These are phyloP conservation scores for Percina caprodes DNA, from an alignment of 2,113 vertebrate genomes.

Conservation along the genomic window DNA sequence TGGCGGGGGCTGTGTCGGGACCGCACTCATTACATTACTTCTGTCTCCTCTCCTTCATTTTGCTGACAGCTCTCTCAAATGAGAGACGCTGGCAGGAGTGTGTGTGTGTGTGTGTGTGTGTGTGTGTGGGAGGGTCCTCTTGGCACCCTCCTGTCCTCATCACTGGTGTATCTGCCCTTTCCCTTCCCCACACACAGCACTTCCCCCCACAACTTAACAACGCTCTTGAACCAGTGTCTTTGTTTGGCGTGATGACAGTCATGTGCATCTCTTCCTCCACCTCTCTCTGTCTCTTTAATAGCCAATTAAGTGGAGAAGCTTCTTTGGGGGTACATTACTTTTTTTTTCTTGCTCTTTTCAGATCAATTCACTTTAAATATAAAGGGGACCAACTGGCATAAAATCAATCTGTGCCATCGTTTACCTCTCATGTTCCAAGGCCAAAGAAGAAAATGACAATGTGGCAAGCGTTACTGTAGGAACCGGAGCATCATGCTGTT, in stretches of 20 bases:
- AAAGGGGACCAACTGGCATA: not conserved
- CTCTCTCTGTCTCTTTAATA: not conserved
- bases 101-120: not conserved
- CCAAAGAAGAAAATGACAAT: not conserved
- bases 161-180: slow-evolving; percentile 48
- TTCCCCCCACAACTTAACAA: slow-evolving; percentile 17
- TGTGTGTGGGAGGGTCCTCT: slow-evolving; percentile 4
- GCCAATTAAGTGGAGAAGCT: slow-evolving; percentile 5
- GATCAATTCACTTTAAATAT: slow-evolving; percentile 2
- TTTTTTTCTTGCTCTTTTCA: not conserved
- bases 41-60: slow-evolving; percentile 64
- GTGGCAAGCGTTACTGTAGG: not conserved
- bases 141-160: slow-evolving; percentile 44
- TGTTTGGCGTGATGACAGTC: not conserved
- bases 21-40: slow-evolving; percentile 66
- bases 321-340: not conserved
- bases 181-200: slow-evolving; percentile 35
- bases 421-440: slow-evolving; percentile 12
- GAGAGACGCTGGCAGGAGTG: not conserved
- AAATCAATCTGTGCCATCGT: not conserved
- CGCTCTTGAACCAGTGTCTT: slow-evolving; percentile 5
- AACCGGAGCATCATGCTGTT: not conserved
- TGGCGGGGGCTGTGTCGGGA: slow-evolving; percentile 50
- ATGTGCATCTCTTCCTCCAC: not conserved
- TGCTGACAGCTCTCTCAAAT: slow-evolving; percentile 63